Evolutionary conservation across 2,113 vertebrate genomes (phyloP).

Genomic region (Etheostoma cragini): DNA sequence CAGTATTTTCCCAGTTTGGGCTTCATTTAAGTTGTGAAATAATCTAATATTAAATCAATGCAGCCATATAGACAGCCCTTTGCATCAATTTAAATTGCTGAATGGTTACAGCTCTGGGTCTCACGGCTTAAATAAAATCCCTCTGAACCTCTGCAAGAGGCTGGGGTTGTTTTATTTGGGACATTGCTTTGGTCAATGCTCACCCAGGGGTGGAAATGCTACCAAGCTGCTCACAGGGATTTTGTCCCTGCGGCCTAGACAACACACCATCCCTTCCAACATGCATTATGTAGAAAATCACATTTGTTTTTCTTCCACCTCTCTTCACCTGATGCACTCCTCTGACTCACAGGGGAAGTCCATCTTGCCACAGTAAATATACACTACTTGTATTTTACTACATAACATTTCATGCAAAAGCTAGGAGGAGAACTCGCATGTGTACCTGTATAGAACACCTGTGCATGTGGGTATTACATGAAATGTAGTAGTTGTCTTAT

Average conservation of each 20-base stretch:
- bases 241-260: slow-evolving; percentile 17
- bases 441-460: neutral
- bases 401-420: neutral
- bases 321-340: neutral
- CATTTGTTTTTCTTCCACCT: slow-evolving; percentile 6
- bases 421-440: neutral
- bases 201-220: slow-evolving; percentile 29
- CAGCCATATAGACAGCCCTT: neutral
- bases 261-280: slow-evolving; percentile 1
- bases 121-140: slow-evolving; percentile 33
- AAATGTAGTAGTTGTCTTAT: neutral
- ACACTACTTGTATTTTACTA: neutral
- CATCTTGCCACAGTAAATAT: neutral
- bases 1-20: neutral
- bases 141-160: neutral
- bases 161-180: slow-evolving; percentile 13
- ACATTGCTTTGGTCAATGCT: slow-evolving; percentile 24
- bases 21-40: neutral
- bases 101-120: slow-evolving; percentile 1
- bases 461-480: neutral
- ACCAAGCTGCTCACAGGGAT: slow-evolving; percentile 8
- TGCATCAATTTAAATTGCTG: slow-evolving; percentile 9
- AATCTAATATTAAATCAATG: neutral
- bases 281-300: slow-evolving; percentile 16
- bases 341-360: slow-evolving; percentile 7